Conservation (phyloP, 2,113 vertebrate species). For the Rhinolophus ferrumequinum region DNA sequence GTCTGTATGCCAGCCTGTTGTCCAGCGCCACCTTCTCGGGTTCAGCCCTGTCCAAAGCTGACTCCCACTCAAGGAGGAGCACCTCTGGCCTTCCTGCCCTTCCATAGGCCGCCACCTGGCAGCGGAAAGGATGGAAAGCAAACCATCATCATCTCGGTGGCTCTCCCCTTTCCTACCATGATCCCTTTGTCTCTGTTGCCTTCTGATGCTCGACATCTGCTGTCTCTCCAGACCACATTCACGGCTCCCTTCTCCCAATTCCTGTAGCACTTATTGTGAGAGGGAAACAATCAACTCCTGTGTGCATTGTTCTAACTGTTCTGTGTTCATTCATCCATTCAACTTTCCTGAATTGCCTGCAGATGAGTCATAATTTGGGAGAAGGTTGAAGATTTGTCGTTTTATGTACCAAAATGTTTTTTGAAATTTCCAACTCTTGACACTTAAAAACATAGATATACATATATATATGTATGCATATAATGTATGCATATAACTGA, state of each 20-base stretch:
- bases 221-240: background rate
- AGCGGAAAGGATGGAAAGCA: background rate
- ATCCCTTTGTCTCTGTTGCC: background rate
- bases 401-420: conserved; percentile 13
- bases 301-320: conserved; percentile 60
- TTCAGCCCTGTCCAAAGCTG: background rate
- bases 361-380: conserved; percentile 67
- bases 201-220: background rate
- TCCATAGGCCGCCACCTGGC: background rate
- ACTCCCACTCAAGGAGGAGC: background rate
- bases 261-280: background rate
- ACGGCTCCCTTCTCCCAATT: background rate
- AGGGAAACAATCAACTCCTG: conserved; percentile 17
- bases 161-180: accelerated
- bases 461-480: background rate
- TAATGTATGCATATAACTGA: no score
- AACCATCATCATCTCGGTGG: background rate
- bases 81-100: background rate
- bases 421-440: background rate
- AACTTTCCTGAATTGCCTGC: conserved; percentile 31
- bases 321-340: background rate
- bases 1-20: background rate
- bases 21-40: background rate
- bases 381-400: conserved; percentile 3
- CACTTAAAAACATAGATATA: background rate